These are phyloP conservation scores for Artibeus lituratus DNA, from an alignment of 2,797 vertebrate genomes.

Conservation along the genomic window DNA sequence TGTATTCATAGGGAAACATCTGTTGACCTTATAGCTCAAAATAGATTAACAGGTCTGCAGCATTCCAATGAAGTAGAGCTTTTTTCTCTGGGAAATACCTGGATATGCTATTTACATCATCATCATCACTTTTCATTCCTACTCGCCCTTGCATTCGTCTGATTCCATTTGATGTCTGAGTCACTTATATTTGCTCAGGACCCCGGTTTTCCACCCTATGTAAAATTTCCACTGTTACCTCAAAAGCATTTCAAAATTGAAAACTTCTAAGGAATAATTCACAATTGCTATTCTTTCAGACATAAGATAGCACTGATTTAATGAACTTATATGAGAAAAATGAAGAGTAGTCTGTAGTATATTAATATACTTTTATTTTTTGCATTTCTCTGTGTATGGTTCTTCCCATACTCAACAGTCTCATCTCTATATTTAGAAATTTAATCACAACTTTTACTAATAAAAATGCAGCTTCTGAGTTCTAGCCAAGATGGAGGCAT, in stretches of 20 bases:
- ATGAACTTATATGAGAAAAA: not conserved
- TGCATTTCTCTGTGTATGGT: not conserved
- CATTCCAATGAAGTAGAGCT: not conserved
- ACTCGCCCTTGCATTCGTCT: not conserved
- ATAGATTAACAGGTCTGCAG: not conserved
- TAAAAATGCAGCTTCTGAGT: not conserved
- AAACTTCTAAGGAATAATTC: not conserved
- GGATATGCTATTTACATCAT: not conserved
- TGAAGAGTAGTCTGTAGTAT: not conserved
- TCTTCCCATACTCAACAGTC: not conserved
- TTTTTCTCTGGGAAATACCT: not conserved
- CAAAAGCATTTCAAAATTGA: not conserved
- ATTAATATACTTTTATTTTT: not conserved
- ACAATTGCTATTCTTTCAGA: not conserved
- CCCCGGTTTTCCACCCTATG: not conserved
- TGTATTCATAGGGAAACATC: not conserved
- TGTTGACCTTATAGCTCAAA: not conserved
- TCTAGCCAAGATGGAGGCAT: too few species aligned
- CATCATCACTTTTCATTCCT: not conserved
- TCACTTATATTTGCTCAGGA: not conserved
- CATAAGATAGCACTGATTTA: not conserved
- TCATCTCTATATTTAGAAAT: not conserved
- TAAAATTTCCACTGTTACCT: not conserved
- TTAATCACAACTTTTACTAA: not conserved
- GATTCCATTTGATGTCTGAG: not conserved